These are phyloP conservation scores for Epizoanthus rinbou DNA, from an alignment of 92 coral and sea anemone species.

Conservation along the genomic window DNA sequence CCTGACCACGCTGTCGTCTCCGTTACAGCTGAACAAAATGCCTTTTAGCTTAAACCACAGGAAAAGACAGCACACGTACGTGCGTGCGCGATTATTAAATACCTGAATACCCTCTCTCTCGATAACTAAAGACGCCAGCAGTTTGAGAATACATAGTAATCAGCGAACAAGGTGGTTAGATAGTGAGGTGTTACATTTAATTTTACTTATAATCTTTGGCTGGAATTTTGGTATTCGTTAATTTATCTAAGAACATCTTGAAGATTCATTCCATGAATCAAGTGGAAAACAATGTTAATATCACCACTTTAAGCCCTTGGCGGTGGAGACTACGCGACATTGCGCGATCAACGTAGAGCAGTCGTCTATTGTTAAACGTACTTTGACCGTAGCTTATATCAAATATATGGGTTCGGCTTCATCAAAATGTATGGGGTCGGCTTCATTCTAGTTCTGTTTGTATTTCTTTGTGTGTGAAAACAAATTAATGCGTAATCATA, in stretches of 20 bases:
- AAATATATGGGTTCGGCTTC: too few relatives aligned
- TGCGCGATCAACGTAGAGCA: constrained; percentile 2
- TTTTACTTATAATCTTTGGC: constrained; percentile 16
- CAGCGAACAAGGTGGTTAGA: constrained; percentile 28
- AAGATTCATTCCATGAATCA: neutral
- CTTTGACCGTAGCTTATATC: neutral
- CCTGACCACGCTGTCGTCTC: constrained; percentile 33
- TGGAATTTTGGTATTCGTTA: constrained; percentile 2
- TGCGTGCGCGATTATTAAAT: constrained; percentile 3
- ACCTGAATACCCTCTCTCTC: too few relatives aligned
- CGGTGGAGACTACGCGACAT: constrained; percentile 19
- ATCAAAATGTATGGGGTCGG: neutral
- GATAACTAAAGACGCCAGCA: too few relatives aligned
- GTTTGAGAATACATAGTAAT: constrained; percentile 5
- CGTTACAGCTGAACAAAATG: constrained; percentile 36
- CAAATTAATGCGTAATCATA: constrained; percentile 21
- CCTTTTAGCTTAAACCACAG: constrained; percentile 27
- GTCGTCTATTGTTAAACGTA: neutral
- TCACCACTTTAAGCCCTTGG: neutral
- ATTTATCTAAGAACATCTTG: neutral
- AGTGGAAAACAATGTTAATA: neutral
- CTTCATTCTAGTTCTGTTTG: constrained; percentile 7
- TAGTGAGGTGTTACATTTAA: constrained; percentile 2
- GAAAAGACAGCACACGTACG: constrained; percentile 27
- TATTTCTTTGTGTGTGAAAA: constrained; percentile 17